Conservation (phyloP, 2,797 vertebrate genomes). For the Lacerta agilis region DNA sequence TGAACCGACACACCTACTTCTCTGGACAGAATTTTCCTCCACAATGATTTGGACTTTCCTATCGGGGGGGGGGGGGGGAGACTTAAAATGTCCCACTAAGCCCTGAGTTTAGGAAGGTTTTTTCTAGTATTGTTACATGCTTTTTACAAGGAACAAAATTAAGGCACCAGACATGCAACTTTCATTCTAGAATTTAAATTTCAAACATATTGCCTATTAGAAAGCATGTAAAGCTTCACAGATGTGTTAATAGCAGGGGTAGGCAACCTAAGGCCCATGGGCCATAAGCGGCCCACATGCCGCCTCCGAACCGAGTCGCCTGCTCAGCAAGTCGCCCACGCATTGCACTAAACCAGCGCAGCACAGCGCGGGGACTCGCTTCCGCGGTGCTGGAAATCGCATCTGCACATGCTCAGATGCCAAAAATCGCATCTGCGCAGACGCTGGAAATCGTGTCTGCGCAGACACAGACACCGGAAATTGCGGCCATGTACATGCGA, state of each 20-base stretch:
- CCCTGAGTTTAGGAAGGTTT: constrained; percentile 38
- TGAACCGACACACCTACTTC: constrained; percentile 67
- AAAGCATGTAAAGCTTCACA: background rate
- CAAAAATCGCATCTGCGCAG: no score
- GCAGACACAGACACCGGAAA: no score
- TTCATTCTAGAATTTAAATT: background rate
- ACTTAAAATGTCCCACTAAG: constrained; percentile 37
- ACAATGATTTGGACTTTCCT: constrained; percentile 48
- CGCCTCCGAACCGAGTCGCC: no score
- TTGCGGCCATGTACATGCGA: no score
- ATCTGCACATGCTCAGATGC: no score
- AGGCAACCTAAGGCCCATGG: no score
- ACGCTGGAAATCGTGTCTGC: no score
- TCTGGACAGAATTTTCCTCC: constrained; percentile 57
- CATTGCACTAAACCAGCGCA: no score
- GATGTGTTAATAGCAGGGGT: background rate
- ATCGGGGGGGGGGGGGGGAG: background rate
- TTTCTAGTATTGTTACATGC: constrained; percentile 22
- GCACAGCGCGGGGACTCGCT: no score
- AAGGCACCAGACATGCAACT: background rate
- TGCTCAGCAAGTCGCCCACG: no score
- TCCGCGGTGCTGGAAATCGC: no score
- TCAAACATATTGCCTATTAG: background rate
- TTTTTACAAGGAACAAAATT: constrained; percentile 22
- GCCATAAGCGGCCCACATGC: no score